phyloP scores from a whole-genome alignment of 2,888 invertebrate genomes.

The Xiphydria camelus region DNA sequence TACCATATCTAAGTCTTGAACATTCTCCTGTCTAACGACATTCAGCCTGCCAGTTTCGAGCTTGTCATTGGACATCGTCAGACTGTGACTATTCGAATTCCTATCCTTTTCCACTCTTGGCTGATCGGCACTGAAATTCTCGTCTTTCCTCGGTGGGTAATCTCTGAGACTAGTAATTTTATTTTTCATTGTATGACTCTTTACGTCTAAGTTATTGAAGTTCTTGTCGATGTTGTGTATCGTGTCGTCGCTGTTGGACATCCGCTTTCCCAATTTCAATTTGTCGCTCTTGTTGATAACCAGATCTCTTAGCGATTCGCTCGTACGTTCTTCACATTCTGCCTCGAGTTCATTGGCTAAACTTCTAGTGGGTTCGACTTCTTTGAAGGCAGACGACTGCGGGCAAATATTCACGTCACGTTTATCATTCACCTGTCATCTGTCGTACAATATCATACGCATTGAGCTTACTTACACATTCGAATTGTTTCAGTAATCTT shows the following conservation, averaged over 20 bases:
- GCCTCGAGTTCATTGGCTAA: constrained; percentile 32
- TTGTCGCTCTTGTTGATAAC: constrained; percentile 28
- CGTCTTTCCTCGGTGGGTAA: constrained; percentile 50
- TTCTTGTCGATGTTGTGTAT: constrained; percentile 34
- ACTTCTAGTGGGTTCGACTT: constrained; percentile 15
- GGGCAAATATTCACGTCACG: no score
- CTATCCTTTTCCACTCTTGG: constrained; percentile 17
- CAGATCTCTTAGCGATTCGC: constrained; percentile 34
- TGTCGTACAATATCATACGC: no score
- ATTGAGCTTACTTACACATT: constrained; percentile 21
- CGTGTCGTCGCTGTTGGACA: constrained; percentile 27
- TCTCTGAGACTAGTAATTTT: constrained; percentile 43
- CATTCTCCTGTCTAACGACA: constrained; percentile 11
- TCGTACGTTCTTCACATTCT: constrained; percentile 31
- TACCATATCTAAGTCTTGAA: constrained; percentile 13
- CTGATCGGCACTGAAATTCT: constrained; percentile 20
- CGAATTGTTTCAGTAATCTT: constrained; percentile 28
- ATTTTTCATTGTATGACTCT: constrained; percentile 26
- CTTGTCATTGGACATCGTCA: constrained; percentile 8
- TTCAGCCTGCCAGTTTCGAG: constrained; percentile 3
- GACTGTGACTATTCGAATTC: constrained; percentile 5
- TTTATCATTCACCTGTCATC: no score
- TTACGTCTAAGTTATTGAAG: constrained; percentile 32
- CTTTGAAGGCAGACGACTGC: no score
- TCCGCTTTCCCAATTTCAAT: constrained; percentile 17